Evolutionary conservation across 2,888 invertebrate genomes (phyloP).

Genomic region (Melinaea marsaeus): DNA sequence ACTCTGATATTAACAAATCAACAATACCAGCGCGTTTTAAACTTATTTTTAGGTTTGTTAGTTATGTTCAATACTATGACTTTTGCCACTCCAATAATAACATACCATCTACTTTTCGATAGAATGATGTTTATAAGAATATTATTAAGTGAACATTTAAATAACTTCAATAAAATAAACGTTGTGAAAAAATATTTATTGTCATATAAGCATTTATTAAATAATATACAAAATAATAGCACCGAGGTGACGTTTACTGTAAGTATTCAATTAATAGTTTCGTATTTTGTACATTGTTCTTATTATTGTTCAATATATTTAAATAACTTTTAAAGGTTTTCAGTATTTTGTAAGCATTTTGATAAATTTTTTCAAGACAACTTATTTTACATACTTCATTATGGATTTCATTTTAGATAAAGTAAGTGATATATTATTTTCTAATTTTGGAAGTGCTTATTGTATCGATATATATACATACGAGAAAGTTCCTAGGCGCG

Average conservation of each 20-base stretch:
- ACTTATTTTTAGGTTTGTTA: background rate
- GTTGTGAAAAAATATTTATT: background rate
- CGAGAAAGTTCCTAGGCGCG: no score
- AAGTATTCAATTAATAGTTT: background rate
- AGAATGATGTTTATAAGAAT: background rate
- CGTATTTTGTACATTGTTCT: background rate
- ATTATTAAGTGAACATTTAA: conserved; percentile 3
- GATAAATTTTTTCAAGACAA: background rate
- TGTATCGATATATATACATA: background rate
- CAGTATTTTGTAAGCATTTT: background rate
- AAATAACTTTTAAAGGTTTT: background rate
- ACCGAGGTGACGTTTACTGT: background rate
- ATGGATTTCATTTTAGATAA: background rate
- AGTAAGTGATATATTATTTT: background rate
- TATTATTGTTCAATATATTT: no score
- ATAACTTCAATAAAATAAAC: background rate
- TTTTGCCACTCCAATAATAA: background rate
- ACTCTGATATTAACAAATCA: background rate
- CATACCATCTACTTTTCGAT: background rate
- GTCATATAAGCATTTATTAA: conserved; percentile 7
- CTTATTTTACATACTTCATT: background rate
- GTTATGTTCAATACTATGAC: background rate
- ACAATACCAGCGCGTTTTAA: no score
- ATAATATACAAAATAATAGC: background rate
- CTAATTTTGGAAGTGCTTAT: background rate